A percentile compares a stretch with the other conserved stretches of the same genome.
Conservation (phyloP, 2,888 invertebrate species). For the Meiosimyza platycephala region DNA sequence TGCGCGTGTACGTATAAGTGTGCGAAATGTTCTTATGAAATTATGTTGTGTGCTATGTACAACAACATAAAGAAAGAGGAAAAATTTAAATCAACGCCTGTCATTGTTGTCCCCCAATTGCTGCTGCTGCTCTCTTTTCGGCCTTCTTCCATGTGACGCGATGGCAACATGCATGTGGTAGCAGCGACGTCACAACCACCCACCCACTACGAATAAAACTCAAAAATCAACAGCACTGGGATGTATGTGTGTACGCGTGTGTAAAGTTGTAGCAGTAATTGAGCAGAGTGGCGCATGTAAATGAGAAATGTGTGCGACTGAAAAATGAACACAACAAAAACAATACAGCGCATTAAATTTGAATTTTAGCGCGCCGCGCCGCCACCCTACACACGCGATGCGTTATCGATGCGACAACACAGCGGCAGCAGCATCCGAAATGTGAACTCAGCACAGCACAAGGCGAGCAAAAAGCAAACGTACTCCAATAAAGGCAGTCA, state of each 20-base stretch:
- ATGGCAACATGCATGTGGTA: too few relatives aligned
- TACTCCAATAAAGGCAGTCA: background rate
- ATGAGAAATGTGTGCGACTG: background rate
- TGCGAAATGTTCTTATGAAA: conserved; percentile 11
- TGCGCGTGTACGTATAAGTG: conserved; percentile 25
- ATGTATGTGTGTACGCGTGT: conserved; percentile 6
- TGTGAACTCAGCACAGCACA: background rate
- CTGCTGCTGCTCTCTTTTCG: too few relatives aligned
- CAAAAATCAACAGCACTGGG: too few relatives aligned
- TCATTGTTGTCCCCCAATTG: too few relatives aligned
- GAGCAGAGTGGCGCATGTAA: background rate
- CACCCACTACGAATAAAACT: too few relatives aligned
- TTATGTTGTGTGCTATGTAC: conserved; percentile 25
- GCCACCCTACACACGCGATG: background rate
- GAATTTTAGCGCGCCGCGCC: conserved; percentile 20
- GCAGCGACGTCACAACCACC: too few relatives aligned
- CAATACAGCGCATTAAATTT: conserved; percentile 24
- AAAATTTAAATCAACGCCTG: conserved; percentile 23
- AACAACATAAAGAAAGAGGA: conserved; percentile 34
- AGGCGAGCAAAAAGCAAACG: background rate
- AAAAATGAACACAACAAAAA: conserved; percentile 11
- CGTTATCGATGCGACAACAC: conserved; percentile 6
- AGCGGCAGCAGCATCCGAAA: conserved; percentile 27
- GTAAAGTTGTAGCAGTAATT: conserved; percentile 2
- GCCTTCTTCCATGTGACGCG: too few relatives aligned